These are phyloP conservation scores for Enteromius paludinosus DNA, from an alignment of 2,797 vertebrate species.

Conservation along the genomic window DNA sequence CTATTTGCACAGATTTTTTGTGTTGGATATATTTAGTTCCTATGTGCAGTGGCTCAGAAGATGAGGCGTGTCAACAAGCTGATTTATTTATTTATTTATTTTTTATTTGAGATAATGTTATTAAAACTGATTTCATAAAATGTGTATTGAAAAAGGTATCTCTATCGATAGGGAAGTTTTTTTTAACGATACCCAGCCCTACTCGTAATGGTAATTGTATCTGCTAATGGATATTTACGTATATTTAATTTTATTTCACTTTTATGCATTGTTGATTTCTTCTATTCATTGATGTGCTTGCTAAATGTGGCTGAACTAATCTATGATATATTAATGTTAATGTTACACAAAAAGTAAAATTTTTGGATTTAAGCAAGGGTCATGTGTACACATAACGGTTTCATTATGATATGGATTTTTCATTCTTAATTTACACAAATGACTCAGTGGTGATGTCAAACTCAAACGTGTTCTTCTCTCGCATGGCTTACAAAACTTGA, in stretches of 20 bases:
- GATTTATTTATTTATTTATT: too few relatives aligned
- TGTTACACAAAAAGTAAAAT: background rate
- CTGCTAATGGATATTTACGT: background rate
- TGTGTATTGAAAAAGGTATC: too few relatives aligned
- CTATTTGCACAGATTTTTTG: too few relatives aligned
- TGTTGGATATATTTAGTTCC: too few relatives aligned
- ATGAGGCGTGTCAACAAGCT: too few relatives aligned
- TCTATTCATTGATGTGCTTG: background rate
- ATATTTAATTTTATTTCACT: background rate
- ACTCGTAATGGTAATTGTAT: background rate
- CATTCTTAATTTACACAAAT: background rate
- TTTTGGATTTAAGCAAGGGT: background rate
- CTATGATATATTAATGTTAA: background rate
- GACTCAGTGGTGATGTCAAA: background rate
- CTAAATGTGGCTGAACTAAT: background rate
- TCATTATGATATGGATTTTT: background rate
- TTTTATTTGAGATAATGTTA: too few relatives aligned
- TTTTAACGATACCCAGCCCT: too few relatives aligned
- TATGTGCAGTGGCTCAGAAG: too few relatives aligned
- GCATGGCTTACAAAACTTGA: background rate
- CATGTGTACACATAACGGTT: background rate
- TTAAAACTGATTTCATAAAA: too few relatives aligned
- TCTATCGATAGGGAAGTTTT: too few relatives aligned
- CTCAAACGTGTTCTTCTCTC: background rate
- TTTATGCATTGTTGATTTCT: background rate